Conservation (phyloP, 2,113 vertebrate species). For the Coregonus clupeaformis region DNA sequence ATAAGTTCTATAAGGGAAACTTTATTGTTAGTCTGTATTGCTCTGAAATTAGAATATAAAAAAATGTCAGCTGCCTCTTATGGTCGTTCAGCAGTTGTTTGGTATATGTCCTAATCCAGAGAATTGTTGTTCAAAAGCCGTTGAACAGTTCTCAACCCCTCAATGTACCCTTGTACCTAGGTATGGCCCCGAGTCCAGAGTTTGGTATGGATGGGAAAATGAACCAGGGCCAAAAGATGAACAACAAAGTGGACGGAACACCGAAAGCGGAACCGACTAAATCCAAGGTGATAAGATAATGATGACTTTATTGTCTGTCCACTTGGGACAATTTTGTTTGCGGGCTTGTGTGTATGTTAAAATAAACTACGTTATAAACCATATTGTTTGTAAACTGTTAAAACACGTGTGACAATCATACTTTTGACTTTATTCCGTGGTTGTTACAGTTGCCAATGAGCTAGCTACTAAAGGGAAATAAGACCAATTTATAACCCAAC, state of each 20-base stretch:
- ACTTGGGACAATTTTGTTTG: too few relatives aligned
- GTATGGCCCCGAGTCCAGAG: conserved; percentile 93
- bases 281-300: conserved; percentile 82
- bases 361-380: too few relatives aligned
- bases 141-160: not conserved
- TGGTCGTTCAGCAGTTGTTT: not conserved
- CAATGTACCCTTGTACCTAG: conserved; percentile 62
- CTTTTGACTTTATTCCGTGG: too few relatives aligned
- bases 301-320: not conserved
- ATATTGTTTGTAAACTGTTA: too few relatives aligned
- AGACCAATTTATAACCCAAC: not conserved
- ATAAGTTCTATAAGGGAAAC: too few relatives aligned
- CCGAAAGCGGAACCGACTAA: conserved; percentile 88
- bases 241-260: conserved; percentile 91
- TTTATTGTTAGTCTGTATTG: not conserved
- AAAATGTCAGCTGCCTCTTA: not conserved
- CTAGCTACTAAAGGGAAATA: too few relatives aligned
- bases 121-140: not conserved
- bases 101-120: not conserved
- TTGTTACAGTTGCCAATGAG: too few relatives aligned
- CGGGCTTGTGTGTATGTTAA: too few relatives aligned
- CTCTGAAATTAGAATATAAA: not conserved
- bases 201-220: conserved; percentile 87
- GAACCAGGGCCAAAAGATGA: conserved; percentile 90
- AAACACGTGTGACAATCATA: too few relatives aligned